These are phyloP conservation scores for Argyrosomus regius DNA, from an alignment of 2,797 vertebrate genomes.

Conservation along the genomic window DNA sequence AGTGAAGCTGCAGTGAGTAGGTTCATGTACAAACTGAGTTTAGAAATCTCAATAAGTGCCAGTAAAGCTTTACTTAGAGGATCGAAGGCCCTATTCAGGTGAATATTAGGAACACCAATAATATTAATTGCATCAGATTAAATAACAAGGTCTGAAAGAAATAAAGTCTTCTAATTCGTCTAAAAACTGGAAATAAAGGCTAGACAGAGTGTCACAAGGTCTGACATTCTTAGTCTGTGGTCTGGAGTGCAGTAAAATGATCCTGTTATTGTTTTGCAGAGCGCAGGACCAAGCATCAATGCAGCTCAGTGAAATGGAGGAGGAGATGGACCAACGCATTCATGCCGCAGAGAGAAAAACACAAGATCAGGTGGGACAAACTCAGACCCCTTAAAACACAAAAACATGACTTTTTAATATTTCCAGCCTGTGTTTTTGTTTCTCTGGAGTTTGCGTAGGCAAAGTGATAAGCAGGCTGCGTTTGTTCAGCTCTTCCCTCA, in stretches of 20 bases:
- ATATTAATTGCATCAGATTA: background rate
- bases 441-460: slow-evolving; percentile 44
- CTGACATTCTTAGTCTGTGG: background rate
- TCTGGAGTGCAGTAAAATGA: background rate
- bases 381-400: background rate
- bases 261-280: slow-evolving; percentile 77
- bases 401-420: background rate
- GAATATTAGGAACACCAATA: background rate
- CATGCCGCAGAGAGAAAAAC: slow-evolving; percentile 89
- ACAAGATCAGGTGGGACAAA: slow-evolving; percentile 87
- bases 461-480: slow-evolving; percentile 41
- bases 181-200: background rate
- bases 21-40: background rate
- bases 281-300: slow-evolving; percentile 95
- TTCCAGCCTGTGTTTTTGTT: background rate
- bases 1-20: background rate
- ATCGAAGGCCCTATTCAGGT: background rate
- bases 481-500: slow-evolving; percentile 73
- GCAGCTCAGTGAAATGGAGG: slow-evolving; percentile 95
- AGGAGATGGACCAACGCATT: slow-evolving; percentile 98
- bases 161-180: background rate
- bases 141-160: background rate
- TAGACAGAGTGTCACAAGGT: too few relatives aligned
- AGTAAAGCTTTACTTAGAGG: too few relatives aligned
- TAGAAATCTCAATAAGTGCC: background rate